Evolutionary conservation across 2,113 vertebrate genomes (phyloP), one percentile per base, ranked within the genome.

Genomic region (Thinocorus orbignyianus): DNA sequence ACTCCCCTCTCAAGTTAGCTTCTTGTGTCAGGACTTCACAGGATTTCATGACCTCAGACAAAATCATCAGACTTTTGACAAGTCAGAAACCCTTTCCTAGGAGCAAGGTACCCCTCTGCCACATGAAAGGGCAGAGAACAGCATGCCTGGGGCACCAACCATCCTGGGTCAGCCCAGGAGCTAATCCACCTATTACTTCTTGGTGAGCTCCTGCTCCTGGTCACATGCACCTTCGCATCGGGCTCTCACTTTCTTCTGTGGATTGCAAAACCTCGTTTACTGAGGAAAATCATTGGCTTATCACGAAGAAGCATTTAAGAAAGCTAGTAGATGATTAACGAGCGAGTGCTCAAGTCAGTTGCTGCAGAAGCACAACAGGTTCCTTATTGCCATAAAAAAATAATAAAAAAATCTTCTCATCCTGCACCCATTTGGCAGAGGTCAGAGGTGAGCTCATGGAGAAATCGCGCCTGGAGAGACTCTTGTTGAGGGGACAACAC

Each of bases 291-390:
- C 18, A 82, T 6, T 28, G 78, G 26, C 17, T 76, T 81, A 33
- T n/a, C 31, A 80, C 0, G 3, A 86, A 82, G 88, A 92, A 92
- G 65, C 37, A 52, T 72, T 78, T 85, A 81, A 82, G 61, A 70
- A 17, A 66, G 25, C 52, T 62, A 52, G 95, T 81, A 86, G 93
- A 97, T 95, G 48, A 96, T 96, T 96, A 96, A 96, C 83, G 39
- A 58, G 22, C 0, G 11, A 44, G 69, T 6, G 17, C 58, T 92
- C 37, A 69, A 71, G 52, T 42, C 84, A 88, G 6, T 10, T 62
- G 58, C 85, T 85, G 13, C 44, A 88, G 46, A 37, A 93, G 28
- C 37, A 76, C 62, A 3, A 1, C 2, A 7, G 41, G 31, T 30
- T 85, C 66, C 81, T 86, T 37, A 24, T 2, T 48, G 64, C 58